phyloP scores from a whole-genome alignment of 2,113 vertebrate species.

The Neofelis nebulosa region DNA sequence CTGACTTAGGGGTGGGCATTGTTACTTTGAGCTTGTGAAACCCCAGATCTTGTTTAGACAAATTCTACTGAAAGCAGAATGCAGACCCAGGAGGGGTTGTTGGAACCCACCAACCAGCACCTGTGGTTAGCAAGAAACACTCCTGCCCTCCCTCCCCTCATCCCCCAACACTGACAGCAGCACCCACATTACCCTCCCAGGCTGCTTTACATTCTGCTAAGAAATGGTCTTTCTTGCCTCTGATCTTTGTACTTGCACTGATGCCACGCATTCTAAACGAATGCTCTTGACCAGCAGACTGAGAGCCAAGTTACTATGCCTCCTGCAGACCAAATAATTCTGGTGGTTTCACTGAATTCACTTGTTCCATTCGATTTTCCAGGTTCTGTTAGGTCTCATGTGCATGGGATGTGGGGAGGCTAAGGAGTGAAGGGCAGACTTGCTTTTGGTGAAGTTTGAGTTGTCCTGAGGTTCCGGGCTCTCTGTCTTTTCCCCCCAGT shows the following conservation, averaged over 20 bases:
- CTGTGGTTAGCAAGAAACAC: neutral
- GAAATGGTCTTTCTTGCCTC: neutral
- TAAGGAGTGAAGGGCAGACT: neutral
- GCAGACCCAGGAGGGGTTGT: neutral
- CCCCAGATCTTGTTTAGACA: neutral
- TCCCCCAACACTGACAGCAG: rapidly evolving
- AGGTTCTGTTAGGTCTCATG: neutral
- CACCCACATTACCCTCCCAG: neutral
- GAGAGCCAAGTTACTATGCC: neutral
- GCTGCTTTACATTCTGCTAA: neutral
- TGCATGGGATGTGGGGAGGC: rapidly evolving
- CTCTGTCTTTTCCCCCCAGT: neutral
- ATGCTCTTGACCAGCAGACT: neutral
- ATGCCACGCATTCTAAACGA: neutral
- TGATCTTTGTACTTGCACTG: neutral
- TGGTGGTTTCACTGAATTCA: neutral
- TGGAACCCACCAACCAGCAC: neutral
- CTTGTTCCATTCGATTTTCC: neutral
- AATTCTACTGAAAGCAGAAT: neutral
- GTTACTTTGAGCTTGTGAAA: neutral
- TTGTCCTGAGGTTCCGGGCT: neutral
- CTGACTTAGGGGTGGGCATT: neutral
- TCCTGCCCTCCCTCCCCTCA: rapidly evolving
- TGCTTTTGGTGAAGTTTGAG: neutral
- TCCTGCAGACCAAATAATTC: neutral